Conservation (phyloP, 1,140 invertebrate genomes). For the Pachypeltis micranthus region DNA sequence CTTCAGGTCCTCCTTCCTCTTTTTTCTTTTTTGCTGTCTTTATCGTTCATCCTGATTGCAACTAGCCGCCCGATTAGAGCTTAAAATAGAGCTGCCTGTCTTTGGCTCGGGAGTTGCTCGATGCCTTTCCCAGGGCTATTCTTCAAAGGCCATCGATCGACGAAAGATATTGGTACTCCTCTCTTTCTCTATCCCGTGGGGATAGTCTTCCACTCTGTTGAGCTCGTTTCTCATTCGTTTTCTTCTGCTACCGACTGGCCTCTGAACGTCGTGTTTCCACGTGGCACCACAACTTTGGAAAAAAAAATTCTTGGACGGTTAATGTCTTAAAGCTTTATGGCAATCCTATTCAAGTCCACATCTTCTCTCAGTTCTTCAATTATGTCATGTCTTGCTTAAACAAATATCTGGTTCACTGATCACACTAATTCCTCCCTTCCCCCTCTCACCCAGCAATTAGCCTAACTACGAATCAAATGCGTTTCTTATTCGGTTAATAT, state of each 20-base stretch:
- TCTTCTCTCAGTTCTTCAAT: no score
- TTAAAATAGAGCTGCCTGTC: neutral
- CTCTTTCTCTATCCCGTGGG: neutral
- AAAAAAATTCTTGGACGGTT: no score
- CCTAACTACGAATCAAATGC: no score
- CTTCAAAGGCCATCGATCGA: neutral
- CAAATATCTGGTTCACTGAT: no score
- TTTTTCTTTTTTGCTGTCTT: neutral
- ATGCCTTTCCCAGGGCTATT: neutral
- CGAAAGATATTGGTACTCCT: neutral
- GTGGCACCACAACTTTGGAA: no score
- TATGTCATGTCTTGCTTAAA: no score
- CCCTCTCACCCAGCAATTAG: no score
- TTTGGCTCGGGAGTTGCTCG: neutral
- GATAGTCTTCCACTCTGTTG: neutral
- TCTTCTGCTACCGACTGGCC: neutral
- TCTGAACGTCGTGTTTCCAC: no score
- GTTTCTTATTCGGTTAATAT: no score
- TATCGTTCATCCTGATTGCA: neutral
- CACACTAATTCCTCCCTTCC: no score
- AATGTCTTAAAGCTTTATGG: no score
- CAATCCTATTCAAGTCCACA: no score
- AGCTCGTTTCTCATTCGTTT: neutral
- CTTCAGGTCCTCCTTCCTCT: neutral
- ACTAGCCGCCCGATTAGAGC: neutral